Evolutionary conservation across 2,888 invertebrate species (phyloP).

Genomic region (Calameuta filiformis): DNA sequence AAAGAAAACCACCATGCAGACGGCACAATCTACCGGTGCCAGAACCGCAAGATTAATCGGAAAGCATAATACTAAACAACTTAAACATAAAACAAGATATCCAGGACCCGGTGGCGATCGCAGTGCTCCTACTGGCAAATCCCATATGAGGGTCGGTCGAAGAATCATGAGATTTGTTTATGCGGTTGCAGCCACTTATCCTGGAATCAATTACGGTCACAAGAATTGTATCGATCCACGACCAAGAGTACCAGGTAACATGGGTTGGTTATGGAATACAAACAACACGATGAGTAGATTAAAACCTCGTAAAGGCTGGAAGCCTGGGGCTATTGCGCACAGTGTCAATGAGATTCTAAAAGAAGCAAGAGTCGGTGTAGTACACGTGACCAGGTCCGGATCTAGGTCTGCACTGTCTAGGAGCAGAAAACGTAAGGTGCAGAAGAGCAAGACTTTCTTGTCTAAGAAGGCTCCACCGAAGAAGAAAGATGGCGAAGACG

Average conservation of each 20-base stretch:
- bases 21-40: not conserved
- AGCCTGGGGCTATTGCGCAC: slow-evolving; percentile 55
- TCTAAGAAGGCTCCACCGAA: slow-evolving; percentile 29
- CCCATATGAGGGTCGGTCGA: slow-evolving; percentile 26
- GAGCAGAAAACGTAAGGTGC: slow-evolving; percentile 16
- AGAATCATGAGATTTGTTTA: slow-evolving; percentile 48
- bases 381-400: slow-evolving; percentile 22
- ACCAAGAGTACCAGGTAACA: slow-evolving; percentile 54
- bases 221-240: slow-evolving; percentile 46
- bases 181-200: slow-evolving; percentile 49
- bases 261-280: slow-evolving; percentile 60
- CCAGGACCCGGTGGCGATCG: slow-evolving; percentile 33
- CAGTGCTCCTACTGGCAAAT: not conserved
- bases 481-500: slow-evolving; percentile 31
- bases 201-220: slow-evolving; percentile 50
- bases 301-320: slow-evolving; percentile 57
- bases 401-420: slow-evolving; percentile 24
- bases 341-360: slow-evolving; percentile 37
- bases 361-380: slow-evolving; percentile 36
- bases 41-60: not conserved
- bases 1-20: not conserved
- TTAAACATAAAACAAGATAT: not conserved
- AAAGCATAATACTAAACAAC: not conserved
- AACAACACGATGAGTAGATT: slow-evolving; percentile 39
- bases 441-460: slow-evolving; percentile 25